Evolutionary conservation across 2,113 vertebrate species (phyloP), one percentile per base, ranked within the genome.

Genomic region (Dromiciops gliroides): DNA sequence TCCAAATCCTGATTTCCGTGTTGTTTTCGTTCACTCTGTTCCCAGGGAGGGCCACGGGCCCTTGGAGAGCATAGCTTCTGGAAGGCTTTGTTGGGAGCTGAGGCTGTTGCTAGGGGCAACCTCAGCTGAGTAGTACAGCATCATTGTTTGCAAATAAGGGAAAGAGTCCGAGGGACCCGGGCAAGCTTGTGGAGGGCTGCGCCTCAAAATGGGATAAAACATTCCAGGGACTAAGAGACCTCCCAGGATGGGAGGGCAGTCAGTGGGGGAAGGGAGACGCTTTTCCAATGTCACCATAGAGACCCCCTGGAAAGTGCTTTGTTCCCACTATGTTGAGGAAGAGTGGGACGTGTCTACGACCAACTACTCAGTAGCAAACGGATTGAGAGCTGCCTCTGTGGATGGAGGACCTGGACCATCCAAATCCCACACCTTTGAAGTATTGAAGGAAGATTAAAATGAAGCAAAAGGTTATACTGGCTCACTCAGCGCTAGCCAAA

Each of bases 71-170:
- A 7, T 8, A 83, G 67, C 67, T 83, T 83, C n/a, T 83, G 67
- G 67, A 83, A 83, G 67, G 67, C 67, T 83, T 83, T 83, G 67
- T 83, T 83, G 67, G 67, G n/a, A 83, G 67, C 67, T 83, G 67
- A 83, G 67, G 37, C 67, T 83, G 67, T 83, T 83, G n/a, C 67
- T 83, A 83, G n/a, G 67, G 67, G 67, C 67, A 83, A 83, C 67
- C 67, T 83, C 37, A 44, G n/a, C 67, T 83, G 67, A 44, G 67
- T 83, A 44, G 67, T 44, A 83, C 67, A 83, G 67, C 67, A 83
- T 83, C 67, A 83, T 83, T 83, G n/a, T 83, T 83, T 83, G 67
- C 67, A 83, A 83, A 83, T 83, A 83, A 83, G 67, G 67, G 67
- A 83, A 67, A 67, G n/a, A 83, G 67, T 23, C 67, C 16, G 19